Percentiles rank a stretch among this genome's conserved stretches.
Conservation (phyloP, 2,113 vertebrate genomes). For the Rhea pennata region DNA sequence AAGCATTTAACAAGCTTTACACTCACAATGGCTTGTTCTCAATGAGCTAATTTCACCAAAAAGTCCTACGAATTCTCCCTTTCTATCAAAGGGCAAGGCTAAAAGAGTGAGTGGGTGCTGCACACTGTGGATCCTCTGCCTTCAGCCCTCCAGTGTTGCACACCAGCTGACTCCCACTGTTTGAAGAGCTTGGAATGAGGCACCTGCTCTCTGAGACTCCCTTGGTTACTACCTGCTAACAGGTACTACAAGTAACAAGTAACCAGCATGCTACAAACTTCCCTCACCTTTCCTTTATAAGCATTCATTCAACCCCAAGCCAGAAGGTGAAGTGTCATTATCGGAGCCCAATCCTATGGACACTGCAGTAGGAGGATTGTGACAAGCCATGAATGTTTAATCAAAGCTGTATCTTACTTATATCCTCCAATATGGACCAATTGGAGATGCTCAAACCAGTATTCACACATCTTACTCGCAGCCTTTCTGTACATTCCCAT, state of each 20-base stretch:
- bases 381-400: not conserved
- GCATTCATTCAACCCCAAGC: not conserved
- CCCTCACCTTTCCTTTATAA: not conserved
- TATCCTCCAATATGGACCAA: not conserved
- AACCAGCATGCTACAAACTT: not conserved
- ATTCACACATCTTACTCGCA: not conserved
- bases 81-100: not conserved
- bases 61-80: not conserved
- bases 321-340: not conserved
- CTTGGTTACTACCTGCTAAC: not conserved
- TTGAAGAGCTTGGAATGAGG: not conserved
- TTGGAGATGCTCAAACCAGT: not conserved
- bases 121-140: accelerated
- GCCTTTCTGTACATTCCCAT: not conserved
- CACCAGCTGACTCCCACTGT: not conserved
- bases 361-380: not conserved
- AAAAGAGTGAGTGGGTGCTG: not conserved
- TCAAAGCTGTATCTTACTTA: not conserved
- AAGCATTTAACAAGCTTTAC: not conserved
- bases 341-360: not conserved
- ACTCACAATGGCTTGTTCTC: not conserved
- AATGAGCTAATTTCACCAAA: not conserved
- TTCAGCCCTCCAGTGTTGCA: not conserved
- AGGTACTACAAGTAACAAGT: not conserved
- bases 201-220: not conserved